Base-by-base conservation (phyloP, 2,888 invertebrate species). In the Mamestra brassicae region DNA sequence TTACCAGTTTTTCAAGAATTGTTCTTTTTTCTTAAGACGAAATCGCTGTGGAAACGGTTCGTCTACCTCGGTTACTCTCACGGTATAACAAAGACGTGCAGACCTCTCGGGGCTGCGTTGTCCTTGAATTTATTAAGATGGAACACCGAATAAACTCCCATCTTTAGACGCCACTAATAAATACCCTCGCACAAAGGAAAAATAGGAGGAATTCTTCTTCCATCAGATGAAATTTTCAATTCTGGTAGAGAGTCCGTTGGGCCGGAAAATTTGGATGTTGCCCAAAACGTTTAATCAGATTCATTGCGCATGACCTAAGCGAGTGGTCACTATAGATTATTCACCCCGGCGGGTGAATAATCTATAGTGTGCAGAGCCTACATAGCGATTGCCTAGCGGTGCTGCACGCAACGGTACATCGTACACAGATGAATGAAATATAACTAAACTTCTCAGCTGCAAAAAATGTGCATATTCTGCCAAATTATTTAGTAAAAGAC, bases 281-380 rank as follows among this genome's bases (percentile, higher is more conserved):
- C 88, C 92, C 90, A 91, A 91, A 90, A 88, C 71, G 77, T 87
- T 86, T 87, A 80, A 83, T 86, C 74, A 84, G 89, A 90, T 92
- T 92, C 92, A 93, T 88, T 90, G 93, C 92, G 92, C 93, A 91
- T 92, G 91, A 91, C 90, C 92, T 89, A 86, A 87, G 78, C 87
- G 87, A 84, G 78, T 84, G 84, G n/a, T n/a, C n/a, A n/a, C n/a
- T n/a, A n/a, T n/a, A n/a, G n/a, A n/a, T n/a, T n/a, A n/a, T n/a
- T n/a, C n/a, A n/a, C n/a, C n/a, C 74, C 85, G 90, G n/a, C n/a
- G 88, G 93, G 91, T 94, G 93, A 93, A 93, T 90, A 93, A 91
- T 90, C 91, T 90, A 88, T 89, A 87, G 74, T 76, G 83, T 88
- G 88, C 88, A 88, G 80, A 83, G 86, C 86, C 88, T 86, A 83